A percentile compares a stretch with the other conserved stretches of the same genome.
Conservation (phyloP, 2,113 vertebrate species). For the Pluvialis apricaria region DNA sequence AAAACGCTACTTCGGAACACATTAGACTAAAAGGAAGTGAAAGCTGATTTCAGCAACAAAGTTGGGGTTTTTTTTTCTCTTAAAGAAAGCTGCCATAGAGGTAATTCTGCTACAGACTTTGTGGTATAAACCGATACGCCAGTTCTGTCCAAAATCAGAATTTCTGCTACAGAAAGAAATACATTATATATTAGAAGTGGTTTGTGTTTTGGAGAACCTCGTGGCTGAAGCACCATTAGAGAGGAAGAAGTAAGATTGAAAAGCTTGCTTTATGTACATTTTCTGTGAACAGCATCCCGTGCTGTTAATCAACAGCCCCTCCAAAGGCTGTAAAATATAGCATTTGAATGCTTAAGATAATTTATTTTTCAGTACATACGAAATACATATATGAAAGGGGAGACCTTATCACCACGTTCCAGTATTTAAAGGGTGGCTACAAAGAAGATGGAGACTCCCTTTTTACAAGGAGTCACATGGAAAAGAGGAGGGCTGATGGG, state of each 20-base stretch:
- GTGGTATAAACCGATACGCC: not conserved
- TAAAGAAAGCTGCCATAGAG: not conserved
- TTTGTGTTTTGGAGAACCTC: not conserved
- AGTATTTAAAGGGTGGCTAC: not conserved
- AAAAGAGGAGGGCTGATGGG: not conserved
- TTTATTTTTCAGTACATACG: not conserved
- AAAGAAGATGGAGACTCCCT: not conserved
- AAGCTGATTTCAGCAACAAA: not conserved
- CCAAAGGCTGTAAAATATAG: not conserved
- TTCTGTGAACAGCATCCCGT: not conserved
- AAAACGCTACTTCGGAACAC: not conserved
- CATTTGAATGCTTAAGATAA: not conserved
- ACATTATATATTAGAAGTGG: not conserved
- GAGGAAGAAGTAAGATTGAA: not conserved
- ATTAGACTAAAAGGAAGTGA: not conserved
- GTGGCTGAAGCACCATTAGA: conserved; percentile 20
- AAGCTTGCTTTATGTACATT: not conserved
- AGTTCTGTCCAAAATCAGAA: not conserved
- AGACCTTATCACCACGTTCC: not conserved
- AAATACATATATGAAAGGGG: not conserved
- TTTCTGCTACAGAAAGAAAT: not conserved
- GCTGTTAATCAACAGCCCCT: not conserved
- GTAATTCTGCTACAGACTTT: not conserved
- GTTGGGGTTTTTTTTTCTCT: not conserved
- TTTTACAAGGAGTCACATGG: not conserved